Conservation (phyloP, 2,888 invertebrate genomes). For the Antitype chi region DNA sequence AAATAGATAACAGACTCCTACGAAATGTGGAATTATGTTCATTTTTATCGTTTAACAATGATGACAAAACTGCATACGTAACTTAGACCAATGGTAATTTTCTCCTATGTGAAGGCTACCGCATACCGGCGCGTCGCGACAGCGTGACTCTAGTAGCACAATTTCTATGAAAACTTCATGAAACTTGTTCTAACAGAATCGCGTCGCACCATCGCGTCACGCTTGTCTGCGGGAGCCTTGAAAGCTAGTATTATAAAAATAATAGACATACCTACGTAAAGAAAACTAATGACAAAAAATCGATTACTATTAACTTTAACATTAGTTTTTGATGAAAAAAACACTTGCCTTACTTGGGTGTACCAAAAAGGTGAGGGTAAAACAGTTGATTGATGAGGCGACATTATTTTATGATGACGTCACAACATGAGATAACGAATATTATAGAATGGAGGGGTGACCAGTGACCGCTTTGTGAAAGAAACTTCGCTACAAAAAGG, state of each 20-base stretch:
- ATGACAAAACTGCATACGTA: not conserved
- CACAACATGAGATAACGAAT: conserved; percentile 64
- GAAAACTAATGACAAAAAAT: conserved; percentile 16
- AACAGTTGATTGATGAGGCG: conserved; percentile 69
- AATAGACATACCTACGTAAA: not conserved
- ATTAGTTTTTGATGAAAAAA: conserved; percentile 32
- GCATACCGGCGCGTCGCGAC: not conserved
- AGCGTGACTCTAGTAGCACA: too few species aligned
- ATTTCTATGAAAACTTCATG: not conserved
- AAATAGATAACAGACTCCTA: not conserved
- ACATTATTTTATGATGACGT: conserved; percentile 64
- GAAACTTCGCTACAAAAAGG: conserved; percentile 52
- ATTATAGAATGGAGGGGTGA: conserved; percentile 58
- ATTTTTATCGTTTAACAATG: not conserved
- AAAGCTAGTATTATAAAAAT: not conserved
- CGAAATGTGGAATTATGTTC: not conserved
- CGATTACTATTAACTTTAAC: not conserved
- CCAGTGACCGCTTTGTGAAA: conserved; percentile 58
- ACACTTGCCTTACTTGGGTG: conserved; percentile 27
- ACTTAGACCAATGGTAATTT: not conserved
- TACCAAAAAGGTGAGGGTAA: conserved; percentile 53
- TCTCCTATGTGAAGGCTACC: not conserved
- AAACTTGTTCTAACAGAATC: not conserved
- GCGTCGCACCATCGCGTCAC: not conserved
- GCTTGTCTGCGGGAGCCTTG: not conserved